Conservation (phyloP, 2,888 invertebrate genomes). For the Choristoneura rosaceana region DNA sequence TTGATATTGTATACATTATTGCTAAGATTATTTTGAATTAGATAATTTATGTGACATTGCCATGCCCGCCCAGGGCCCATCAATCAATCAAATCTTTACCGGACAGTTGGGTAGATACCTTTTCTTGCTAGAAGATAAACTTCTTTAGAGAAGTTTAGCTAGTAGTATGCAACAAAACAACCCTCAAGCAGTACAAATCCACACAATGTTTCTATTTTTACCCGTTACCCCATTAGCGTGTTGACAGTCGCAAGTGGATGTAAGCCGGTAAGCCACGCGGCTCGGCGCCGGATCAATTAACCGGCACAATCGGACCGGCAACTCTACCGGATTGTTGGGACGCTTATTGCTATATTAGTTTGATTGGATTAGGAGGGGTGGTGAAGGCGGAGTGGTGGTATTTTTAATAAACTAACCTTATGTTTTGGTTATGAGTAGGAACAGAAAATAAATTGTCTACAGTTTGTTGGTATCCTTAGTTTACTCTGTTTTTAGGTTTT, state of each 20-base stretch:
- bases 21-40: no score
- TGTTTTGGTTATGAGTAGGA: no score
- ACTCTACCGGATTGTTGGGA: slow-evolving; percentile 18
- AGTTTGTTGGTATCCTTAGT: no score
- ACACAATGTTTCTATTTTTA: slow-evolving; percentile 35
- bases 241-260: slow-evolving; percentile 27
- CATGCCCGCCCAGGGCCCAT: no score
- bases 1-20: no score
- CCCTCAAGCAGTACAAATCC: background rate
- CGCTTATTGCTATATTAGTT: slow-evolving; percentile 9
- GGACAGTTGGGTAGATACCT: no score
- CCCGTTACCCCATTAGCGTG: slow-evolving; percentile 27
- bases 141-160: no score
- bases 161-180: background rate
- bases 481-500: no score
- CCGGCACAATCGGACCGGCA: slow-evolving; percentile 16
- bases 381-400: background rate
- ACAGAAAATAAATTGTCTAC: no score
- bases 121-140: no score
- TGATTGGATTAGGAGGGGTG: background rate
- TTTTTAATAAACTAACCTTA: background rate
- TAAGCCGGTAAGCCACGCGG: slow-evolving; percentile 24
- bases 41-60: no score
- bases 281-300: slow-evolving; percentile 16
- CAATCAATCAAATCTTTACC: no score